Evolutionary conservation across 2,797 vertebrate species (phyloP), one percentile per base, ranked within the genome.

Genomic region (Valencia hispanica): DNA sequence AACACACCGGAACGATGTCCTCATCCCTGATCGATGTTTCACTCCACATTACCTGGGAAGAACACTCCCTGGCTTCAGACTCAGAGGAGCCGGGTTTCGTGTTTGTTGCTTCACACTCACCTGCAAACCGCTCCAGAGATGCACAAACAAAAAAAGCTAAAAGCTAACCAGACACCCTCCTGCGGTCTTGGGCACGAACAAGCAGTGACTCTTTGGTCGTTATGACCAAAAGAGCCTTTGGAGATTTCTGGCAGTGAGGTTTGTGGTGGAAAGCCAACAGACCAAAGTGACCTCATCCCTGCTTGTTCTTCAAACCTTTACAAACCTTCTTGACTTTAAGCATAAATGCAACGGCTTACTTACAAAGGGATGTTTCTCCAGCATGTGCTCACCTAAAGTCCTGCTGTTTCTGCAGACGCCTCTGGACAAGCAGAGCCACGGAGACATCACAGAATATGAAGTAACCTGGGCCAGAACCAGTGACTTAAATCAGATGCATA

Each of bases 391-490:
- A 50, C 18, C 32, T 18, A 7, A 74, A 8, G n/a, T 61, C 30
- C n/a, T 17, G 66, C n/a, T 74, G 20, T 59, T 76, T 2, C 25
- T 82, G 30, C 72, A 95, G 94, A 27, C 2, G 2, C 90, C 69
- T 6, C 78, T 53, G 39, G 8, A 39, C 34, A 71, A 84, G n/a
- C 90, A 94, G 78, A 95, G 90, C 43, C 89, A 95, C 41, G 94
- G 93, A n/a, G 0, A 25, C 11, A 87, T 96, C 53, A n/a, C 1
- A 5, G 65, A 81, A 27, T 95, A 94, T 73, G 51, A 84, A 34
- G 88, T 96, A 68, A 86, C 74, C 41, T 92, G 91, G 83, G 39
- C 8, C 50, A 80, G 30, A 20, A 39, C 55, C 7, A 18, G 15
- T 17, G 55, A 65, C 1, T 8, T 0, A 25, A 20, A 61, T 4